A percentile compares a stretch with the other conserved stretches of the same genome.
phyloP scores from a whole-genome alignment of 2,888 invertebrate species.

The Exocentrus adspersus region DNA sequence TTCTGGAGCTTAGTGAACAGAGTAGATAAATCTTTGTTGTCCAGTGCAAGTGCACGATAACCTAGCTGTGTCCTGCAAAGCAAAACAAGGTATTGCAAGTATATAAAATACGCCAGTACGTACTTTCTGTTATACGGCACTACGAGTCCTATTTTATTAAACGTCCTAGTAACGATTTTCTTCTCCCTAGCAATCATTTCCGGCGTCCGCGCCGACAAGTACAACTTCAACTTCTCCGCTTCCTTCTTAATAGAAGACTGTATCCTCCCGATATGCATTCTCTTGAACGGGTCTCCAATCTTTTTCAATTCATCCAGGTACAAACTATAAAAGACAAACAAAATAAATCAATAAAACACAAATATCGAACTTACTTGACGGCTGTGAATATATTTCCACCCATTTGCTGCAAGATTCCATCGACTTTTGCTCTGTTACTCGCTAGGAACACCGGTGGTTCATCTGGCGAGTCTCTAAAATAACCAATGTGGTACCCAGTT shows the following conservation, averaged over 20 bases:
- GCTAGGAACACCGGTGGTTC: conserved; percentile 81
- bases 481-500: conserved; percentile 86
- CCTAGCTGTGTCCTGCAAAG: conserved; percentile 75
- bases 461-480: conserved; percentile 85
- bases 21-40: conserved; percentile 68
- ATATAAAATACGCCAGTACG: conserved; percentile 15
- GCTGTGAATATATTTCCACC: conserved; percentile 86
- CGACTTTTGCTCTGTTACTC: conserved; percentile 75
- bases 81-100: not conserved
- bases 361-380: conserved; percentile 77
- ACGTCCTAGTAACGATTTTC: conserved; percentile 75
- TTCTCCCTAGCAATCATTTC: conserved; percentile 72
- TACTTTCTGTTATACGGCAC: conserved; percentile 83
- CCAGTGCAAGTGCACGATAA: conserved; percentile 72
- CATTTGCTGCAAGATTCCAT: conserved; percentile 75
- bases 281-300: conserved; percentile 71
- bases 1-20: conserved; percentile 74
- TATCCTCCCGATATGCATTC: conserved; percentile 68
- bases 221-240: conserved; percentile 70
- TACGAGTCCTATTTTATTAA: conserved; percentile 85
- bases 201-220: conserved; percentile 68
- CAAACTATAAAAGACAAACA: conserved; percentile 53
- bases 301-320: conserved; percentile 69
- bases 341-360: conserved; percentile 4
- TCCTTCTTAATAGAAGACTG: conserved; percentile 72